These are phyloP conservation scores for Podarcis siculus DNA, from an alignment of 2,797 vertebrate genomes.

Conservation along the genomic window DNA sequence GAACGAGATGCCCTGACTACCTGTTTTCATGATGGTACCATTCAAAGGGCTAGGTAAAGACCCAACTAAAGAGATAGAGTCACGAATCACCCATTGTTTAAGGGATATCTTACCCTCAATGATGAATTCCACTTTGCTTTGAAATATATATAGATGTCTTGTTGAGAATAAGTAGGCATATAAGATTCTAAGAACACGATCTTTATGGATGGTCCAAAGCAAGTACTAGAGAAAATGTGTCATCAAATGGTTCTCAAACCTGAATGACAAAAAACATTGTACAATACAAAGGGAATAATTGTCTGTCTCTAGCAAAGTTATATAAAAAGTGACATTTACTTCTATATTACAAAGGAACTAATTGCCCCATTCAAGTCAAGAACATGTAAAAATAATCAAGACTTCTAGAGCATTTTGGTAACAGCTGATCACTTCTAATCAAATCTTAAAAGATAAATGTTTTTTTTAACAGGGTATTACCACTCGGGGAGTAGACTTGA, in stretches of 20 bases:
- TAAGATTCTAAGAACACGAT: not conserved
- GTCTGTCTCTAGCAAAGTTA: not conserved
- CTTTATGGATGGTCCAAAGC: not conserved
- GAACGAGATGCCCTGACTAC: not conserved
- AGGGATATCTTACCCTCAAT: not conserved
- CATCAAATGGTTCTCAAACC: not conserved
- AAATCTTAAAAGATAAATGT: not conserved
- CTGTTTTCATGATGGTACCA: constrained; percentile 22
- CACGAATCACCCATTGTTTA: not conserved
- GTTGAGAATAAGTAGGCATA: not conserved
- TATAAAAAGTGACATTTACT: not conserved
- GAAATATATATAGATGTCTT: not conserved
- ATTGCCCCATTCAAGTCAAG: not conserved
- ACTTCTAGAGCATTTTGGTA: not conserved
- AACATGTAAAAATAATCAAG: not conserved
- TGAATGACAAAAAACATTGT: not conserved
- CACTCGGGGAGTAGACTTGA: not conserved
- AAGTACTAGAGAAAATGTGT: not conserved
- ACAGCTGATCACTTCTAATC: not conserved
- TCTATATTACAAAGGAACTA: not conserved
- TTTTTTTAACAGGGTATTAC: constrained; percentile 2
- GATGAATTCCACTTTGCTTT: not conserved
- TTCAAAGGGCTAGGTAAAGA: not conserved
- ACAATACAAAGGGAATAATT: not conserved
- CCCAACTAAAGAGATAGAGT: not conserved